phyloP scores from a whole-genome alignment of 2,113 vertebrate genomes.

The Ptychochromis oligacanthus region DNA sequence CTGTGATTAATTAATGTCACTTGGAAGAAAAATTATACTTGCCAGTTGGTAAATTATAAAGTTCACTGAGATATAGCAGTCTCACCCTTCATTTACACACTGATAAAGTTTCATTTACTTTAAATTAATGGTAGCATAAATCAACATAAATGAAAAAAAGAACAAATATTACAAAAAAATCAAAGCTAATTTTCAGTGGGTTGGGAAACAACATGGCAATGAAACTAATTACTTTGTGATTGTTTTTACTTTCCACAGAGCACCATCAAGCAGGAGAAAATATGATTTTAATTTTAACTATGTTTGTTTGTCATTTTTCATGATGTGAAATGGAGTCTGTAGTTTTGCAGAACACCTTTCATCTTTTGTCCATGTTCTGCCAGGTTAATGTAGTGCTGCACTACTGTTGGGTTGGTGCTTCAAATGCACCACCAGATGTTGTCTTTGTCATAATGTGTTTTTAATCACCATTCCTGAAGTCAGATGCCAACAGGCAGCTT shows the following conservation, averaged over 20 bases:
- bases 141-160: background rate
- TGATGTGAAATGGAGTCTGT: constrained; percentile 26
- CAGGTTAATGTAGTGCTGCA: constrained; percentile 37
- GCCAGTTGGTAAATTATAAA: constrained; percentile 1
- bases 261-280: constrained; percentile 26
- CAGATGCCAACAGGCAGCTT: constrained; percentile 72
- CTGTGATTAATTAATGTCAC: background rate
- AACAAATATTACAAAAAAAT: constrained; percentile 12
- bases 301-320: constrained; percentile 20
- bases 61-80: background rate
- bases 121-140: background rate
- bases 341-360: constrained; percentile 44
- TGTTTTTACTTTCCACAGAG: constrained; percentile 40
- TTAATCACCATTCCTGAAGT: constrained; percentile 80
- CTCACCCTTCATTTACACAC: background rate
- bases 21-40: background rate
- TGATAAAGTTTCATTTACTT: background rate
- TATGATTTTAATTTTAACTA: constrained; percentile 25
- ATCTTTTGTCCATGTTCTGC: constrained; percentile 53
- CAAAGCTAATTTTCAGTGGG: constrained; percentile 1
- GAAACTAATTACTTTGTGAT: constrained; percentile 29
- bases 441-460: constrained; percentile 82
- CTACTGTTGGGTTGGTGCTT: constrained; percentile 54
- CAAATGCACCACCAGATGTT: constrained; percentile 79
- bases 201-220: constrained; percentile 5